Evolutionary conservation across 2,888 invertebrate species (phyloP).

Genomic region (Xanthorhoe designata): DNA sequence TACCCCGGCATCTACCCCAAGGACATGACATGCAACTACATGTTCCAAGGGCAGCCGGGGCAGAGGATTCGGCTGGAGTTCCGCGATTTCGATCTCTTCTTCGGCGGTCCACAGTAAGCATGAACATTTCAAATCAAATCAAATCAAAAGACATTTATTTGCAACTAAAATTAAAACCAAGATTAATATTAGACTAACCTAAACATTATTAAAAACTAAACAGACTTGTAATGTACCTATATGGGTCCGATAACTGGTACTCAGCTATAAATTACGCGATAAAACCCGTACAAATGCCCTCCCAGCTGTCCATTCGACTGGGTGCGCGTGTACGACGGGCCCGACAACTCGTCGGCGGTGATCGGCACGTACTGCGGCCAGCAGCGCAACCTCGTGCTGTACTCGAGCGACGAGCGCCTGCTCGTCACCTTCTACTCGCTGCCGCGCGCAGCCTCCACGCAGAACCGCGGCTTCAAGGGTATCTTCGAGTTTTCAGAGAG

Average conservation of each 20-base stretch:
- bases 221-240: no score
- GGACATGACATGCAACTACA: conserved; percentile 96
- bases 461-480: conserved; percentile 99
- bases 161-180: no score
- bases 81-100: conserved; percentile 99
- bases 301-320: conserved; percentile 99
- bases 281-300: no score
- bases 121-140: no score
- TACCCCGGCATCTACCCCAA: conserved; percentile 99
- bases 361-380: conserved; percentile 99
- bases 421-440: conserved; percentile 96
- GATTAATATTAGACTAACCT: no score
- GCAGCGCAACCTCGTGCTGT: conserved; percentile 97
- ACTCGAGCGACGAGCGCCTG: conserved; percentile 96
- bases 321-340: conserved; percentile 98
- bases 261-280: no score
- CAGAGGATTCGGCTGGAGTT: conserved; percentile 98
- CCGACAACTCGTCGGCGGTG: conserved; percentile 93
- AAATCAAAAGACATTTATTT: no score
- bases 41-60: conserved; percentile 94
- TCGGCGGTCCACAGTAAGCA: conserved; percentile 98
- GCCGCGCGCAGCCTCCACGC: conserved; percentile 95
- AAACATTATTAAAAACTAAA: no score
- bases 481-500: conserved; percentile 99
- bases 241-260: no score